Conservation (phyloP, 2,113 vertebrate species). For the Protomyctophum bolini region DNA sequence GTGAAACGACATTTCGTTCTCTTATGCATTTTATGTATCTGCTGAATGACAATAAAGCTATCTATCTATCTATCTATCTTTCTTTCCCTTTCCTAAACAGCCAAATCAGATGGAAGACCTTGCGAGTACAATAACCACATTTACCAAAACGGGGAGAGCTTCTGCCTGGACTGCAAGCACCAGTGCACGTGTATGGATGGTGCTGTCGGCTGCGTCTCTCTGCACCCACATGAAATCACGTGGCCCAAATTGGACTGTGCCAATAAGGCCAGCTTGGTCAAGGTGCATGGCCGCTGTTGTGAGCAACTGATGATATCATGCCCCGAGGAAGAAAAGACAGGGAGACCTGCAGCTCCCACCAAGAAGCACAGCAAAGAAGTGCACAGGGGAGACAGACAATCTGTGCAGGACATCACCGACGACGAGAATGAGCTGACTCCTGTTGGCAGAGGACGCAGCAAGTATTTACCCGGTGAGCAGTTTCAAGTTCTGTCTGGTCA, state of each 20-base stretch:
- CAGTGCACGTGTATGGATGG: slow-evolving; percentile 96
- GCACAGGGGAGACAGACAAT: slow-evolving; percentile 51
- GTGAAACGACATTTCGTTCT: too few species aligned
- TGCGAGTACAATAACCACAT: slow-evolving; percentile 95
- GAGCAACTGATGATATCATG: slow-evolving; percentile 85
- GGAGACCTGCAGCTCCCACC: not conserved
- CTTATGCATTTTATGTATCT: too few species aligned
- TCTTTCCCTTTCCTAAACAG: slow-evolving; percentile 70
- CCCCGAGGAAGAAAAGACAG: slow-evolving; percentile 64
- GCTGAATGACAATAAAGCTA: too few species aligned
- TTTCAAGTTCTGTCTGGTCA: not conserved
- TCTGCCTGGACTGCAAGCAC: slow-evolving; percentile 95
- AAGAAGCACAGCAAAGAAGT: slow-evolving; percentile 41
- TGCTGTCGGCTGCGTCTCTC: slow-evolving; percentile 89
- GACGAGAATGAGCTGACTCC: slow-evolving; percentile 85
- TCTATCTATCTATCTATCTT: too few species aligned
- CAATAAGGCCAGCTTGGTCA: slow-evolving; percentile 83
- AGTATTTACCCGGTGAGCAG: slow-evolving; percentile 86
- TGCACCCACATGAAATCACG: slow-evolving; percentile 88
- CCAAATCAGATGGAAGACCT: slow-evolving; percentile 90
- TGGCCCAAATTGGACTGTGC: slow-evolving; percentile 87
- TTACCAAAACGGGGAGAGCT: slow-evolving; percentile 95
- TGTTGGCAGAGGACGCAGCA: slow-evolving; percentile 78
- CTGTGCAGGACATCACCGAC: slow-evolving; percentile 81
- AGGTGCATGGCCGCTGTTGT: slow-evolving; percentile 88